Evolutionary conservation across 2,113 vertebrate species (phyloP).

Genomic region (Condylura cristata): DNA sequence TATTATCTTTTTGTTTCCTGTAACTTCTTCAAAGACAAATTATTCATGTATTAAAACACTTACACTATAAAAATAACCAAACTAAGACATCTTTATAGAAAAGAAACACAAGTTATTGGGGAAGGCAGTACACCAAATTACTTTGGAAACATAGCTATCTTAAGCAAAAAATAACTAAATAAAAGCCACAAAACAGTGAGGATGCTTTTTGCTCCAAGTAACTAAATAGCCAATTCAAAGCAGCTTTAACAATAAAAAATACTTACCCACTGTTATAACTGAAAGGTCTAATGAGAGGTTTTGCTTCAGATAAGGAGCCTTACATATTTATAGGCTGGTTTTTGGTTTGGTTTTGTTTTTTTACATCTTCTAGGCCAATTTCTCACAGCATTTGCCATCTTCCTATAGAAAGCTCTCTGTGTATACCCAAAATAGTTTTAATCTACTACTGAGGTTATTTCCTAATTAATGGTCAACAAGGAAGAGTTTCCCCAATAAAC

Average conservation of each 20-base stretch:
- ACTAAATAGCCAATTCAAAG: neutral
- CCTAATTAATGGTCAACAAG: neutral
- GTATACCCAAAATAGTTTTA: neutral
- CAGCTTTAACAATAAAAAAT: neutral
- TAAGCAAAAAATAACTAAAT: conserved; percentile 15
- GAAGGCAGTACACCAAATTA: neutral
- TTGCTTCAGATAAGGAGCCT: neutral
- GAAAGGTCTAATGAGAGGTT: neutral
- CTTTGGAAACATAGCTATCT: neutral
- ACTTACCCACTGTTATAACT: neutral
- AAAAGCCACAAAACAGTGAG: neutral
- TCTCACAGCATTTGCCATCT: neutral
- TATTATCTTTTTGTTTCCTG: neutral
- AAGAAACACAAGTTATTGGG: neutral
- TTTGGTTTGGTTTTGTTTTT: too few relatives aligned
- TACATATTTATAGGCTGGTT: neutral
- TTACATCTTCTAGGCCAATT: neutral
- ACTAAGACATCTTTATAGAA: neutral
- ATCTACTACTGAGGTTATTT: neutral
- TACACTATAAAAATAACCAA: conserved; percentile 27
- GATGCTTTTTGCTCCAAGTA: neutral
- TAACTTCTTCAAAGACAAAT: conserved; percentile 15
- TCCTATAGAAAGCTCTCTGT: neutral
- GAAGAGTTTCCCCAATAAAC: neutral
- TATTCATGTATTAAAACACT: conserved; percentile 16